Conservation (phyloP, 30 jellyfish, hydroid and myxozoan species). For the Mastigias papua region DNA sequence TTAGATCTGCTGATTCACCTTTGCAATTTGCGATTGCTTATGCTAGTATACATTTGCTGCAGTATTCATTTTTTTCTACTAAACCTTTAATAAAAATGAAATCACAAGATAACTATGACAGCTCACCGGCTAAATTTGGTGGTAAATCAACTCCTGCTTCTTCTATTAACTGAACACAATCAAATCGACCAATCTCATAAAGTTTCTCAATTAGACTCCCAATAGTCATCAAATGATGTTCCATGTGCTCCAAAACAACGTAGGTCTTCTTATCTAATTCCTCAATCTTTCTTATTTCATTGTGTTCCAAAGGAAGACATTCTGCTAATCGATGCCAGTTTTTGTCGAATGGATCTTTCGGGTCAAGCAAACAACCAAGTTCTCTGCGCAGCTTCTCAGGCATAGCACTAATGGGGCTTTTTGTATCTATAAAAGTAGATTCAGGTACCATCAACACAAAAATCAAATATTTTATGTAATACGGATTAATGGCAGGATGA, state of each 20-base stretch:
- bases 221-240: neutral
- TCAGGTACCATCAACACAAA: no score
- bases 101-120: no score
- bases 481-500: no score
- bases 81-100: no score
- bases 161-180: neutral
- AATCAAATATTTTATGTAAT: no score
- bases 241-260: neutral
- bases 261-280: neutral
- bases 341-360: neutral
- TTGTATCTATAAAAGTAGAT: neutral
- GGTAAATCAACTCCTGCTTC: conserved; percentile 17
- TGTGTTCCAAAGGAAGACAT: neutral
- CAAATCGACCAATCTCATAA: neutral
- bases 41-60: no score
- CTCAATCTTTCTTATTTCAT: neutral
- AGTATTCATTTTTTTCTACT: no score
- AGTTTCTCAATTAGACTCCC: neutral
- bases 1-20: no score
- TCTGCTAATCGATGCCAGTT: conserved; percentile 31
- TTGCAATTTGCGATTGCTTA: no score
- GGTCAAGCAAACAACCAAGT: conserved; percentile 6
- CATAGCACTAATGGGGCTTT: neutral
- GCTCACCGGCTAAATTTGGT: neutral
- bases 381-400: conserved; percentile 14